Evolutionary conservation across 2,113 vertebrate genomes (phyloP).

Genomic region (Chamaetylas fuelleborni): DNA sequence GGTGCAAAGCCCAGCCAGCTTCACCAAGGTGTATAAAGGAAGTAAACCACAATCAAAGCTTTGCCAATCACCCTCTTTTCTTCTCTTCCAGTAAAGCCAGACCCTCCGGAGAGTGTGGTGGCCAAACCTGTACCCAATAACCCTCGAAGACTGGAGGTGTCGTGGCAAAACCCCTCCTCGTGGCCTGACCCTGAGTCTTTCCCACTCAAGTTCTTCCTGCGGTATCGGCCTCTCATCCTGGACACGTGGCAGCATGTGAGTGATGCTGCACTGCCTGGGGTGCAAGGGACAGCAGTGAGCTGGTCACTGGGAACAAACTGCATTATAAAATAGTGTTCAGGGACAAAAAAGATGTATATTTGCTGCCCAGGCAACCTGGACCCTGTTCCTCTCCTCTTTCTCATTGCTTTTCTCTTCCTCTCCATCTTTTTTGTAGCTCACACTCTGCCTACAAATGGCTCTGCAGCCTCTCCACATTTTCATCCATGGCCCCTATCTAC

Average conservation of each 20-base stretch:
- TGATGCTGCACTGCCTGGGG: not conserved
- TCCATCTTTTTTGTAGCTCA: not conserved
- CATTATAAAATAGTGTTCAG: too few relatives aligned
- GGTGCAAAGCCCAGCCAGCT: not conserved
- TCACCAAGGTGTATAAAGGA: not conserved
- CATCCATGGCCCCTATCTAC: slow-evolving; percentile 9
- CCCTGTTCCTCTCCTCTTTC: not conserved
- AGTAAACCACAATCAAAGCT: not conserved
- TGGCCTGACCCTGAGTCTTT: slow-evolving; percentile 95
- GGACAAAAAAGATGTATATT: not conserved
- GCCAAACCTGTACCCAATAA: slow-evolving; percentile 87
- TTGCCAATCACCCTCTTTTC: not conserved
- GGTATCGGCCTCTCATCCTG: slow-evolving; percentile 92
- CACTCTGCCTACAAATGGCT: not conserved
- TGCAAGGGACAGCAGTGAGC: accelerated
- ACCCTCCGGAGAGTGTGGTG: slow-evolving; percentile 91
- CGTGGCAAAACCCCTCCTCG: slow-evolving; percentile 90
- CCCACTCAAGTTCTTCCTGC: slow-evolving; percentile 94
- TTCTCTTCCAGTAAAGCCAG: slow-evolving; percentile 87
- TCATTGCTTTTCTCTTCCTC: not conserved
- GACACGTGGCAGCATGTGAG: slow-evolving; percentile 98
- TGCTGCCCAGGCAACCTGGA: not conserved
- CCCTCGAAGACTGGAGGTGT: slow-evolving; percentile 87
- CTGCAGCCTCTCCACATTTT: not conserved
- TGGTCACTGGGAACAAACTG: not conserved